Conservation (phyloP, 2,797 vertebrate genomes). For the Myotis myotis region DNA sequence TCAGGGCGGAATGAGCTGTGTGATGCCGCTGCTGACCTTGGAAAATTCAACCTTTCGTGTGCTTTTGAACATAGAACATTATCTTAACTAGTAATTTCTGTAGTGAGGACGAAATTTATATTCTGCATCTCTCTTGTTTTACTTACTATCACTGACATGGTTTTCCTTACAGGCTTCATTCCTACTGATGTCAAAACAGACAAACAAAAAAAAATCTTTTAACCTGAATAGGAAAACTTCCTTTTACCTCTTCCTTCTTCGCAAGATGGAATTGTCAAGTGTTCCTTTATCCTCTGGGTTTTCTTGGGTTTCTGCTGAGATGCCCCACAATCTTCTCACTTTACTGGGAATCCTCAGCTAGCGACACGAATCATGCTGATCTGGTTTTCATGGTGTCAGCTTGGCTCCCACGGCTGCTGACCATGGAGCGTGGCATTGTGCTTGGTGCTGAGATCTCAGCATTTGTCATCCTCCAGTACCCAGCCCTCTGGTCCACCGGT, state of each 20-base stretch:
- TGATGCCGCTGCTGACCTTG: background rate
- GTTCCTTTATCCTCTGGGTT: background rate
- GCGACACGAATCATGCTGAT: background rate
- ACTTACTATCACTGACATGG: background rate
- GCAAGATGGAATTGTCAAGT: background rate
- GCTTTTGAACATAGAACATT: background rate
- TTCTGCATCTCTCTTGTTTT: constrained; percentile 6
- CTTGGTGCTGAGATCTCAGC: background rate
- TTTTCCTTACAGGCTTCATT: background rate
- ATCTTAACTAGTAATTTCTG: constrained; percentile 1
- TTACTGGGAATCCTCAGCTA: background rate
- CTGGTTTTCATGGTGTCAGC: background rate
- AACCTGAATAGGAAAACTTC: background rate
- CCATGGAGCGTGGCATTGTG: background rate
- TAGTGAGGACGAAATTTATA: background rate
- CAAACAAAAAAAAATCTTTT: background rate
- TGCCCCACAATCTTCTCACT: background rate
- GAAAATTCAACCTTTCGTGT: background rate
- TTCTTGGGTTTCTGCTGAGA: background rate
- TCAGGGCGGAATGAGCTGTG: background rate
- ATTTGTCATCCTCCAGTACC: background rate
- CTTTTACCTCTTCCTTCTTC: background rate
- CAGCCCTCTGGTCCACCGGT: background rate
- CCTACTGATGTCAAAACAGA: constrained; percentile 1
- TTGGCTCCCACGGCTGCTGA: background rate